Evolutionary conservation across 2,113 vertebrate genomes (phyloP).

Genomic region (Actenoides lindsayi): DNA sequence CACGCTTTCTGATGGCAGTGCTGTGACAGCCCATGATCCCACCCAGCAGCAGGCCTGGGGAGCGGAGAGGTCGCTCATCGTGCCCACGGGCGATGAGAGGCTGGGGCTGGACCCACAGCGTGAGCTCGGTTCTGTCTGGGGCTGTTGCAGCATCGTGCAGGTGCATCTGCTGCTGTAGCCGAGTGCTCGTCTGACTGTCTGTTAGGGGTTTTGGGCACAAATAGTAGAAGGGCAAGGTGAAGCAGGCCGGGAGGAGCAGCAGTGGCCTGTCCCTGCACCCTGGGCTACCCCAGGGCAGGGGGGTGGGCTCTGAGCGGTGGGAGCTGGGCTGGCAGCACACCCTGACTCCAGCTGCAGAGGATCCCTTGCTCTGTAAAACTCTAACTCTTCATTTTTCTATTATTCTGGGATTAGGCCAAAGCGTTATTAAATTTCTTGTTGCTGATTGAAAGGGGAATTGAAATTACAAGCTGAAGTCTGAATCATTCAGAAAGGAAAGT

Average conservation of each 20-base stretch:
- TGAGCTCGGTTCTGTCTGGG: accelerated
- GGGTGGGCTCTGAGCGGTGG: background rate
- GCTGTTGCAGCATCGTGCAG: accelerated
- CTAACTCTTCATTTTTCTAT: background rate
- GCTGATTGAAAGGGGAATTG: background rate
- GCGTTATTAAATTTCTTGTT: background rate
- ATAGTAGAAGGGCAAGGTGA: background rate
- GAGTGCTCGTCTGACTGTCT: accelerated
- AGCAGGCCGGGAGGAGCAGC: background rate
- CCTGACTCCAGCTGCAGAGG: background rate
- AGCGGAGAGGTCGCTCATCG: accelerated
- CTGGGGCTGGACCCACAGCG: accelerated
- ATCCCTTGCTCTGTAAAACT: background rate
- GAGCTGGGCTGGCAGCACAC: background rate
- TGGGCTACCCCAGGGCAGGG: background rate
- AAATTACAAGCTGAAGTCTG: background rate
- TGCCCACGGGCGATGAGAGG: accelerated
- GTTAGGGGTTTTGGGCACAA: background rate
- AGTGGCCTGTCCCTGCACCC: accelerated
- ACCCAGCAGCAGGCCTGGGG: background rate
- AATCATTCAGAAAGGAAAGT: background rate
- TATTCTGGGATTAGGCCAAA: background rate
- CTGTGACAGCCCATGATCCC: background rate
- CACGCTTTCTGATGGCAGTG: accelerated
- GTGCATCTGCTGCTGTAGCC: accelerated